These are phyloP conservation scores for Pantherophis guttatus DNA, from an alignment of 2,113 vertebrate species.

Conservation along the genomic window DNA sequence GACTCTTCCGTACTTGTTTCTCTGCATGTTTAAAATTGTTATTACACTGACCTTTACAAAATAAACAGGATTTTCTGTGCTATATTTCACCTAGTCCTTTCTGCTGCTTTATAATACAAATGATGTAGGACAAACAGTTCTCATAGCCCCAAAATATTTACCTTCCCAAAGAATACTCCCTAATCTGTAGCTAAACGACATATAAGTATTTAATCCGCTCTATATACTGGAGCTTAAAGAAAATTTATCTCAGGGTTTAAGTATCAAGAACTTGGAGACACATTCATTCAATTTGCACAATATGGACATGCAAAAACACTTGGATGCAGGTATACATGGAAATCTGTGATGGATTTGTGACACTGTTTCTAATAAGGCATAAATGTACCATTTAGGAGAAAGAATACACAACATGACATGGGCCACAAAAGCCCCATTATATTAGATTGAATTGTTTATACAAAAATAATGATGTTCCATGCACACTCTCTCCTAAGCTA, in stretches of 20 bases:
- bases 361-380: neutral
- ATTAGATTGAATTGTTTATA: neutral
- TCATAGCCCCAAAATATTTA: neutral
- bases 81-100: neutral
- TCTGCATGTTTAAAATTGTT: accelerated
- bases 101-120: neutral
- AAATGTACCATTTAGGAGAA: neutral
- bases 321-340: neutral
- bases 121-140: neutral
- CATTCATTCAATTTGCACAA: neutral
- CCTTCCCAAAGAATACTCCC: neutral
- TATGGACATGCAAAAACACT: neutral
- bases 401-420: neutral
- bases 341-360: neutral
- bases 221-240: neutral
- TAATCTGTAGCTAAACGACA: neutral
- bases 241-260: neutral
- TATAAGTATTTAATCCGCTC: neutral
- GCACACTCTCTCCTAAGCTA: neutral
- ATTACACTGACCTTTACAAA: neutral
- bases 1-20: neutral
- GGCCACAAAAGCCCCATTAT: neutral
- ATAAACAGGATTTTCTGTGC: neutral
- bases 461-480: neutral
- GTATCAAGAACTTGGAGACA: neutral